These are phyloP conservation scores for Lobophora halterata DNA, from an alignment of 2,888 invertebrate species.

Conservation along the genomic window DNA sequence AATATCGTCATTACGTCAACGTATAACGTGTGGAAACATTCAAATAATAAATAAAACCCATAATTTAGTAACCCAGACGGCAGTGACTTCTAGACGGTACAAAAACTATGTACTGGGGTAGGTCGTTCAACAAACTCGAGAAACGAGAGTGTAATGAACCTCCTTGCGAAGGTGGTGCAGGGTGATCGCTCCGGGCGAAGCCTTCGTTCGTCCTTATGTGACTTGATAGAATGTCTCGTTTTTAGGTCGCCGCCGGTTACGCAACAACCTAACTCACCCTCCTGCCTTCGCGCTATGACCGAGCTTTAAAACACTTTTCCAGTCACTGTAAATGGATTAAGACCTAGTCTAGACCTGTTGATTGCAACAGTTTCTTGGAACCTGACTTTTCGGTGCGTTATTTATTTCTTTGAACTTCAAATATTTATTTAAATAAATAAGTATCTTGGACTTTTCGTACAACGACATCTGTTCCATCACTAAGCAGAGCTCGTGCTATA, in stretches of 20 bases:
- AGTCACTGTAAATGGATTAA: constrained; percentile 53
- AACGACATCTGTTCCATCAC: no score
- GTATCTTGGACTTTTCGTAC: no score
- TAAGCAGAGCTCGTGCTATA: no score
- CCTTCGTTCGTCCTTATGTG: constrained; percentile 62
- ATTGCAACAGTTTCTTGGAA: constrained; percentile 40
- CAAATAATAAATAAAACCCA: no score
- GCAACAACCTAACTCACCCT: constrained; percentile 43
- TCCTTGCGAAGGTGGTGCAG: constrained; percentile 56
- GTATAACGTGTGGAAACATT: no score
- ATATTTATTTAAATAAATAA: no score
- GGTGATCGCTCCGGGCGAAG: constrained; percentile 61
- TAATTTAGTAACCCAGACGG: constrained; percentile 10
- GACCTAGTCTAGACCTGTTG: constrained; percentile 64
- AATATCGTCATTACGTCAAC: no score
- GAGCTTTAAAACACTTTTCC: constrained; percentile 40
- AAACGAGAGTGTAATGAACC: constrained; percentile 54
- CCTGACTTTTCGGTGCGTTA: no score
- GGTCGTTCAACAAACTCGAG: constrained; percentile 33
- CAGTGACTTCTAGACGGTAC: constrained; percentile 30
- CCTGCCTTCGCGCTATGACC: constrained; percentile 27
- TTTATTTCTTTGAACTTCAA: no score
- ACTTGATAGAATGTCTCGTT: constrained; percentile 53
- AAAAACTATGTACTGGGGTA: constrained; percentile 38
- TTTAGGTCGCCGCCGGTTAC: constrained; percentile 55